Evolutionary conservation across 2,797 vertebrate genomes (phyloP).

Genomic region (Trichosurus vulpecula): DNA sequence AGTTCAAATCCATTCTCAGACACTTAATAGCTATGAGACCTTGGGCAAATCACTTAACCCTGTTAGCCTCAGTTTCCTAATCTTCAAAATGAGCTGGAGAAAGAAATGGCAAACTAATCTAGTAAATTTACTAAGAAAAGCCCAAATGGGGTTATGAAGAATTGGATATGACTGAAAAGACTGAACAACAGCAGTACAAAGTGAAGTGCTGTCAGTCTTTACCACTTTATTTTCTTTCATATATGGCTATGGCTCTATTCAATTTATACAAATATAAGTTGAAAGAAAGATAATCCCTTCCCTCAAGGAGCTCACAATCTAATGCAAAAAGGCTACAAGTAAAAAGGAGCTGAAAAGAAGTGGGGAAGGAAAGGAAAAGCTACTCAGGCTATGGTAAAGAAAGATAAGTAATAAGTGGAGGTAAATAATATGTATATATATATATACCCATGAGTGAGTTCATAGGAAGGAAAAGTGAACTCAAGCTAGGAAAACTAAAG

Average conservation of each 20-base stretch:
- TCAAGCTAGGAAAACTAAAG: neutral
- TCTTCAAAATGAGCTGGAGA: neutral
- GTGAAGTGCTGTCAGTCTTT: neutral
- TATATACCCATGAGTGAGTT: too few species aligned
- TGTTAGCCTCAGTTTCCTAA: neutral
- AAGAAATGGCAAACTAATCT: neutral
- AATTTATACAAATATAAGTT: neutral
- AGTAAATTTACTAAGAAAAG: neutral
- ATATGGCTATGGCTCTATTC: neutral
- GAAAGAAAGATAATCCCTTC: neutral
- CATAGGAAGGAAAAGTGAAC: neutral
- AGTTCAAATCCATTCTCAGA: neutral
- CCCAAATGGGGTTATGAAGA: neutral
- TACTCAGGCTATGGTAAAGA: neutral
- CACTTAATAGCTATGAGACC: neutral
- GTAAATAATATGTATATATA: neutral
- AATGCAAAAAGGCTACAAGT: neutral
- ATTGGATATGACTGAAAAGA: neutral
- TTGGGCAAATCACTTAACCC: neutral
- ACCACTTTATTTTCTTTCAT: neutral
- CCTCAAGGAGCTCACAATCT: neutral
- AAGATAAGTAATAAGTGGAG: neutral
- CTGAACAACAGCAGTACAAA: neutral
- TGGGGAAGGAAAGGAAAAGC: neutral
- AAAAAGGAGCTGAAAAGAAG: neutral